A percentile compares a stretch with the other conserved stretches of the same genome.
phyloP scores from a whole-genome alignment of 1,140 invertebrate species.

The Pachypeltis micranthus region DNA sequence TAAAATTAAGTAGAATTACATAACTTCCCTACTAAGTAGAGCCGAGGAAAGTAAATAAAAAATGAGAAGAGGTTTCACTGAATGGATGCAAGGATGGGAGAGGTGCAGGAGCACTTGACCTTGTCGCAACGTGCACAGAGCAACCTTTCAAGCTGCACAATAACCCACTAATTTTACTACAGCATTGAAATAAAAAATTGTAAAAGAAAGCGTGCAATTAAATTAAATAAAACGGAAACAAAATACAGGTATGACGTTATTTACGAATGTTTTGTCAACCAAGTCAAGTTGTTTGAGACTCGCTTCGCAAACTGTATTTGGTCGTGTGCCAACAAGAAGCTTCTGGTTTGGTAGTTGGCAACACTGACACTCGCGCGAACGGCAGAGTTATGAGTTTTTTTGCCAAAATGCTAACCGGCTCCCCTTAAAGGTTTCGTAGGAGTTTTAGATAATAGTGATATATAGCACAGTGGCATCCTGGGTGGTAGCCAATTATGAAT shows the following conservation, averaged over 20 bases:
- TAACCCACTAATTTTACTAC: slow-evolving; percentile 12
- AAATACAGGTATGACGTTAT: too few relatives aligned
- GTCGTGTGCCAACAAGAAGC: too few relatives aligned
- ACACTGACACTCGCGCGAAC: too few relatives aligned
- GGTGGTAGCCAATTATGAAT: too few relatives aligned
- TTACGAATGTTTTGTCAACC: slow-evolving; percentile 9
- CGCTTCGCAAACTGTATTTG: slow-evolving; percentile 29
- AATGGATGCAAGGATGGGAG: slow-evolving; percentile 16
- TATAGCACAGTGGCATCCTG: too few relatives aligned
- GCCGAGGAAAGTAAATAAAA: neutral
- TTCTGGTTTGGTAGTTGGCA: too few relatives aligned
- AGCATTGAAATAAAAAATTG: slow-evolving; percentile 8
- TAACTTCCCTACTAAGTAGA: too few relatives aligned
- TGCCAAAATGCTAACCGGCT: too few relatives aligned
- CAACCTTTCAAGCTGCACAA: slow-evolving; percentile 40
- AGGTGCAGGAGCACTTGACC: slow-evolving; percentile 39
- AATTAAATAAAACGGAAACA: slow-evolving; percentile 12
- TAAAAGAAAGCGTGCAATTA: slow-evolving; percentile 22
- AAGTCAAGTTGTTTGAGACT: neutral
- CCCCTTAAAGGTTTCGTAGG: too few relatives aligned
- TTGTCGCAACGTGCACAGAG: slow-evolving; percentile 41
- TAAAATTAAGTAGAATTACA: too few relatives aligned
- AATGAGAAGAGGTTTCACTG: slow-evolving; percentile 8
- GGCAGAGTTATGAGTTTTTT: too few relatives aligned
- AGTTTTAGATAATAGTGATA: too few relatives aligned